Base-by-base conservation (phyloP, 2,888 invertebrate species). In the Agonopterix subpropinquella region DNA sequence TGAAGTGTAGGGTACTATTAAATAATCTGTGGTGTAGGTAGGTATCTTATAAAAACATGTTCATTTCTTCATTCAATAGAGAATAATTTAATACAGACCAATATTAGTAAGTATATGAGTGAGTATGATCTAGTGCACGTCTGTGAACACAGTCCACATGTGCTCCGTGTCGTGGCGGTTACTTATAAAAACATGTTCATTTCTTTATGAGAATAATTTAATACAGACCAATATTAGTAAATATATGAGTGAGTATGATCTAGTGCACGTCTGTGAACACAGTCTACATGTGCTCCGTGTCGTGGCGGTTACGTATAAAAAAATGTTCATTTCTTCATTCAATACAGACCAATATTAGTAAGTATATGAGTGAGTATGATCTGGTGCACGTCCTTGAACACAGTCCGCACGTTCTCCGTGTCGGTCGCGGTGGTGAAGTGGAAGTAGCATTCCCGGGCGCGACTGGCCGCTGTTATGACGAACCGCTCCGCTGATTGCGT, bases 91-190 rank as follows among this genome's bases (percentile, higher is more conserved):
- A n/a, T 82, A 85, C 36, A 87, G 70, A 0, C n/a, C n/a, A n/a
- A n/a, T 80, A 11, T 67, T 80, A 11, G 91, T 73, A 60, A 80
- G 71, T 36, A 82, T 77, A 0, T 83, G 77, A 0, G 83, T 87
- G 4, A 93, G 71, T 59, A 93, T 91, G 82, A 92, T 92, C 62
- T 91, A 89, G 59, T 93, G 93, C 0, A 94, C 92, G 69, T 93
- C 93, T n/a, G 92, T 80, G 75, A 94, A 94, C 0, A 94, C 93
- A 4, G 90, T 90, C 36, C 91, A 89, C 8, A 94, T 92, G 68
- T 94, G 94, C 61, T 92, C 92, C 90, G 94, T 94, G 67, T 94
- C 93, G 0, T 94, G 5, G 94, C 94, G 0, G 92, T 90, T n/a
- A n/a, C n/a, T n/a, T n/a, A n/a, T n/a, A n/a, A n/a, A n/a, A n/a